Evolutionary conservation across 1,140 invertebrate species (phyloP).

Genomic region (Aphidius gifuensis): DNA sequence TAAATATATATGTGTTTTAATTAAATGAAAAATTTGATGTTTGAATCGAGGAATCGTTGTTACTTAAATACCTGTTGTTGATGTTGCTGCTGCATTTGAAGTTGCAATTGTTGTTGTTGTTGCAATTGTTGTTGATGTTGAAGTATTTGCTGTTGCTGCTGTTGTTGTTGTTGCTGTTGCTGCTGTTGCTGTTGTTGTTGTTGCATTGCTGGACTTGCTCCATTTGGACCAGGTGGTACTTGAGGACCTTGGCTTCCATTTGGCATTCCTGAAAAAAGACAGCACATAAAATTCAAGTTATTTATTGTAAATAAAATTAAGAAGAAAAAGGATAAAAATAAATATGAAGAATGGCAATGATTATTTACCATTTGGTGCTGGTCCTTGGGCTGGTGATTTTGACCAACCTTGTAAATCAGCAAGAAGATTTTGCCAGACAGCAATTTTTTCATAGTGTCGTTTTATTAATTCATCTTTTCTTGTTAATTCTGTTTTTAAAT

Average conservation of each 20-base stretch:
- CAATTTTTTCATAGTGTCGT: conserved; percentile 86
- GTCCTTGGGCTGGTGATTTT: conserved; percentile 52
- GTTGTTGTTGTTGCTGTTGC: conserved; percentile 2
- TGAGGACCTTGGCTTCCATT: conserved; percentile 25
- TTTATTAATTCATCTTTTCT: conserved; percentile 86
- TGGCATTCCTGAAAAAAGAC: conserved; percentile 21
- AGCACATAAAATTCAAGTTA: neutral
- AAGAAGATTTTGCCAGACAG: conserved; percentile 83
- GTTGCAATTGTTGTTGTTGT: conserved; percentile 46
- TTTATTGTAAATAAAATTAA: neutral
- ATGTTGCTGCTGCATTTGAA: conserved; percentile 40
- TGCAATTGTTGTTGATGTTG: conserved; percentile 51
- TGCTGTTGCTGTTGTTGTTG: conserved; percentile 32
- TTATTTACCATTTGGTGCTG: conserved; percentile 51
- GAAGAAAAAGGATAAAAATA: conserved; percentile 19
- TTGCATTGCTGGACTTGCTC: conserved; percentile 27
- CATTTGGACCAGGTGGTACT: conserved; percentile 25
- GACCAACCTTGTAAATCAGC: conserved; percentile 67
- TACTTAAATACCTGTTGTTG: conserved; percentile 38
- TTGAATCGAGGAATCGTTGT: neutral
- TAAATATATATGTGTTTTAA: no score
- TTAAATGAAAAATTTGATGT: no score
- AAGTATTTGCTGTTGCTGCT: conserved; percentile 49
- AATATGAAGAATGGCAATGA: no score
- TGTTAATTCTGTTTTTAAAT: conserved; percentile 76